These are phyloP conservation scores for Pteromalus puparum DNA, from an alignment of 1,140 invertebrate species.

Conservation along the genomic window DNA sequence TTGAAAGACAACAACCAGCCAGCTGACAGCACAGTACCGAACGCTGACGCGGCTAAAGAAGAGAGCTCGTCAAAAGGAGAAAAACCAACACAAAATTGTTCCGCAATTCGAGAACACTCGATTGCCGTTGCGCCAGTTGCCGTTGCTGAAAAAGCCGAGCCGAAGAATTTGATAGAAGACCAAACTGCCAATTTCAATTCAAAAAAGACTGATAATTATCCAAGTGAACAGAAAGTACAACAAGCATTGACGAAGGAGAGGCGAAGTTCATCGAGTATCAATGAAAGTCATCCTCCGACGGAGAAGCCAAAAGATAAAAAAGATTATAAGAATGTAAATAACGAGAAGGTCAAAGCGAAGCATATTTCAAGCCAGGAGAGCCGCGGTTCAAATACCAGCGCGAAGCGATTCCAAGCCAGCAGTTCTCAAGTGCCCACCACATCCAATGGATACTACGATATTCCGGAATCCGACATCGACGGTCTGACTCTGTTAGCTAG, in stretches of 20 bases:
- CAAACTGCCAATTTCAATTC: constrained; percentile 8
- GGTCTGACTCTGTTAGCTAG: constrained; percentile 69
- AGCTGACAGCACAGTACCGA: constrained; percentile 54
- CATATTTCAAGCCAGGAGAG: neutral
- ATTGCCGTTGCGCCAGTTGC: neutral
- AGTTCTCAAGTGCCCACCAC: neutral
- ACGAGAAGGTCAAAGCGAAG: neutral
- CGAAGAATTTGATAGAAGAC: neutral
- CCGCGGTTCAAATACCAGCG: neutral
- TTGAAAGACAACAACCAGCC: constrained; percentile 52
- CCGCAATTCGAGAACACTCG: neutral
- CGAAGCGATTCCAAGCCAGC: neutral
- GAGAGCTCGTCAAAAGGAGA: neutral
- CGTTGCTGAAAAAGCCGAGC: neutral
- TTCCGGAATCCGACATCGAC: constrained; percentile 57
- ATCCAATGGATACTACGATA: constrained; percentile 13
- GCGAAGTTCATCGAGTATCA: neutral
- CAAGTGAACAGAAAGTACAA: constrained; percentile 42
- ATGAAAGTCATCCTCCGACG: neutral
- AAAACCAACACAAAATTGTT: neutral
- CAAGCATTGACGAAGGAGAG: constrained; percentile 5
- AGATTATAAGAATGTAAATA: constrained; percentile 9
- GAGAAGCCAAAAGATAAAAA: constrained; percentile 2
- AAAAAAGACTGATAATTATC: constrained; percentile 39
- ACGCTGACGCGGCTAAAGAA: neutral